Base-by-base conservation (phyloP, 53 echinoderm and acorn worm genomes). In the Zoroaster sp. region DNA sequence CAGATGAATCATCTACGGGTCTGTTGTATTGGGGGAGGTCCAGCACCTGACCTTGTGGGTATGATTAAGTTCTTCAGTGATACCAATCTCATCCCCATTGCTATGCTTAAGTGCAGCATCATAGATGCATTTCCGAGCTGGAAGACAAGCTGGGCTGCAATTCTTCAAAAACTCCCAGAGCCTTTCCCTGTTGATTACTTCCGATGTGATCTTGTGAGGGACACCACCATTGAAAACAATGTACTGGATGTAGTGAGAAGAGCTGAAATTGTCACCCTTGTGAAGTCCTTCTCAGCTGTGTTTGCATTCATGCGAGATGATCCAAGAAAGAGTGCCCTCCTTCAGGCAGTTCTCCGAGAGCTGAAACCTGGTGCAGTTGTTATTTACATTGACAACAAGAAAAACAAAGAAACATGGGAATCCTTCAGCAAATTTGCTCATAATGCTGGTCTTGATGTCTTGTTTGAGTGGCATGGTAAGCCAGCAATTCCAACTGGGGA, bases 121-220 rank as follows among this genome's bases (percentile, higher is more conserved):
- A n/a, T 82, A 66, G 82, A 82, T 82, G 82, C 82, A 21, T 82
- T 82, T 68, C 82, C 82, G 30, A 82, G 82, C 68, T 82, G 82
- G 82, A 82, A 82, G 18, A 67, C 82, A 14, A 31, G 66, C 82
- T 82, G 82, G 82, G 67, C 66, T 30, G 82, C 42, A 40, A 82
- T 82, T 43, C 68, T 8, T 4, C 36, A 68, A 41, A 82, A 42
- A 68, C 82, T 82, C 15, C 44, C 82, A 31, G 68, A 67, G 66
- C 68, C 82, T 12, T 82, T 82, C 42, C 82, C 82, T 33, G 82
- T 82, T 13, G 66, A 82, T 33, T 82, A 67, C 65, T 44, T 82
- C 7, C 67, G 34, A 8, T 82, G 82, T 23, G 82, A 82, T 68
- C 82, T 82, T 30, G 82, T 82, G 28, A 82, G 44, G 82, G 82